A percentile compares a stretch with the other conserved stretches of the same genome.
Conservation (phyloP, 2,888 invertebrate species). For the Oxystoma pomonae region DNA sequence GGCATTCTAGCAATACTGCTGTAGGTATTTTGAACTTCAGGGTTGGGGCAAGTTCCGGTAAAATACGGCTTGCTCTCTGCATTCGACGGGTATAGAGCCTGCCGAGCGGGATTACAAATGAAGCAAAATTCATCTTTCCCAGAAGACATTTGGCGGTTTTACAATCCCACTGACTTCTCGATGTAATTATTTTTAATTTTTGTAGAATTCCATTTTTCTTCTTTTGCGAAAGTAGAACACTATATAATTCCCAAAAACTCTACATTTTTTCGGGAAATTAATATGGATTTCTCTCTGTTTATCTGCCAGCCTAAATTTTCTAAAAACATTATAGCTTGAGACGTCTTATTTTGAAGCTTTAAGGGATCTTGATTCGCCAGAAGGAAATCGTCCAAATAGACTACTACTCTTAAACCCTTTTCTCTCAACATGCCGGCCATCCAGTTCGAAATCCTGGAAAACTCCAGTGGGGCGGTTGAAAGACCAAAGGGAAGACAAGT, state of each 20-base stretch:
- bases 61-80: background rate
- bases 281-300: conserved; percentile 20
- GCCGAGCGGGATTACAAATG: conserved; percentile 17
- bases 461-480: conserved; percentile 4
- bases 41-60: conserved; percentile 1
- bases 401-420: conserved; percentile 13
- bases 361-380: conserved; percentile 14
- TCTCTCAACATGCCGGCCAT: conserved; percentile 11
- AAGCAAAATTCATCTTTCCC: conserved; percentile 20
- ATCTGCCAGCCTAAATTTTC: conserved; percentile 6
- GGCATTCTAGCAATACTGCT: conserved; percentile 5
- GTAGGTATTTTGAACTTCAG: background rate
- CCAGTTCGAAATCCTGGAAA: conserved; percentile 9
- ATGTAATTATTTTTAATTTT: too few relatives aligned
- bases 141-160: conserved; percentile 7
- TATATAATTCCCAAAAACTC: conserved; percentile 22
- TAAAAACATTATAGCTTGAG: conserved; percentile 10
- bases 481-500: conserved; percentile 10
- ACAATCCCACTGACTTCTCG: background rate
- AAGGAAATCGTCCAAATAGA: conserved; percentile 18
- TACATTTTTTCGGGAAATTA: conserved; percentile 7
- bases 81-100: conserved; percentile 9
- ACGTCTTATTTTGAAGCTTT: too few relatives aligned
- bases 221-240: too few relatives aligned
- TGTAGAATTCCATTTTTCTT: background rate